Evolutionary conservation across 2,797 vertebrate genomes (phyloP).

Genomic region (Mus caroli): DNA sequence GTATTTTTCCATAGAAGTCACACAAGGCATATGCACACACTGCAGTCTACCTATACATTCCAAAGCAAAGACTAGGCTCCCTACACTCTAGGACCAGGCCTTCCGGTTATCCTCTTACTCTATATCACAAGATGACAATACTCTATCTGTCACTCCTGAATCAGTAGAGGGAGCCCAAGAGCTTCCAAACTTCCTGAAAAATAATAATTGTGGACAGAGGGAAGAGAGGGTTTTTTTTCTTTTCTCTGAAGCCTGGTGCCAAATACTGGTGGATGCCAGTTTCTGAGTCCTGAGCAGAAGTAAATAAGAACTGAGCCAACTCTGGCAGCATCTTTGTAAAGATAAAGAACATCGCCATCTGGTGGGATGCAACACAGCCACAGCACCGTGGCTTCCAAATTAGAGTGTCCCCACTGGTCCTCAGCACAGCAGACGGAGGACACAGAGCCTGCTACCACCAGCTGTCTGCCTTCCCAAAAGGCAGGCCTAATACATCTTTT

Average conservation of each 20-base stretch:
- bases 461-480: slow-evolving; percentile 66
- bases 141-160: neutral
- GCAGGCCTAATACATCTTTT: slow-evolving; percentile 63
- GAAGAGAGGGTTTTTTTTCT: neutral
- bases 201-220: slow-evolving; percentile 37
- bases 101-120: neutral
- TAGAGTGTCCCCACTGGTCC: slow-evolving; percentile 41
- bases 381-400: slow-evolving; percentile 61
- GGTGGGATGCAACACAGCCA: slow-evolving; percentile 50
- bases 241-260: slow-evolving; percentile 28
- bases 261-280: slow-evolving; percentile 50
- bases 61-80: neutral
- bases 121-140: slow-evolving; percentile 57
- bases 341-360: slow-evolving; percentile 75
- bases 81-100: neutral
- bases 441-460: slow-evolving; percentile 56
- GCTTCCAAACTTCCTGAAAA: slow-evolving; percentile 60
- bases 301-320: slow-evolving; percentile 67
- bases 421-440: slow-evolving; percentile 30
- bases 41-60: neutral
- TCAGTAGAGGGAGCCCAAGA: slow-evolving; percentile 80
- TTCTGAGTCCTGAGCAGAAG: slow-evolving; percentile 62
- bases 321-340: slow-evolving; percentile 64
- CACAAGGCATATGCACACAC: neutral
- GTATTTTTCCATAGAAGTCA: neutral